These are phyloP conservation scores for Danio choprae DNA, from an alignment of 2,797 vertebrate genomes.

Conservation along the genomic window DNA sequence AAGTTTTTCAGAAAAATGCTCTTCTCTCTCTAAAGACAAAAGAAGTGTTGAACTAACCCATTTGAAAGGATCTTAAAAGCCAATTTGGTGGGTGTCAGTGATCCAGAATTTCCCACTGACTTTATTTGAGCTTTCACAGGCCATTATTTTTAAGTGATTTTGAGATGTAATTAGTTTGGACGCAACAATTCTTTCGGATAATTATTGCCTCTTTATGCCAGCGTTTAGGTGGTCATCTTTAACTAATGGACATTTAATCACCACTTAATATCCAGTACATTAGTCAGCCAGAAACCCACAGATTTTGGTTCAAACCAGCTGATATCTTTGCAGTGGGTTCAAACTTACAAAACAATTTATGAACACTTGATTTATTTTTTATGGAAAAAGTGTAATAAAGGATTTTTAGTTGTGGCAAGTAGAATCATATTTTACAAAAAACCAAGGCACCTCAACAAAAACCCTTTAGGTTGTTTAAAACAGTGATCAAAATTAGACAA, in stretches of 20 bases:
- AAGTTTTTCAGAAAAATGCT: constrained; percentile 51
- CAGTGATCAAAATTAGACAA: no score
- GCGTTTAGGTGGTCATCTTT: constrained; percentile 35
- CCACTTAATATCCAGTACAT: constrained; percentile 24
- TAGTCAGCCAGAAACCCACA: neutral
- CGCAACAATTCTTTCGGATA: constrained; percentile 5
- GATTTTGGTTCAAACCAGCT: neutral
- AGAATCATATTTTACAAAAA: no score
- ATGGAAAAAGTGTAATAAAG: no score
- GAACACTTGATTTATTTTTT: neutral
- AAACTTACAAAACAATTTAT: no score
- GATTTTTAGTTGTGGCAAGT: no score
- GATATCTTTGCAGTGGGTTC: neutral
- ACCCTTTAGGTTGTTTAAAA: no score
- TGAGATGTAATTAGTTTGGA: constrained; percentile 39
- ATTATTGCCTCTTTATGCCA: constrained; percentile 26
- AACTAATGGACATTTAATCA: constrained; percentile 44
- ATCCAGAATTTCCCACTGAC: constrained; percentile 20
- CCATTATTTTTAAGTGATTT: constrained; percentile 51
- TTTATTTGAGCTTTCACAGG: constrained; percentile 25
- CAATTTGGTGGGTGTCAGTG: constrained; percentile 37
- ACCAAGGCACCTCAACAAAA: no score
- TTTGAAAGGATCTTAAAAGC: constrained; percentile 41
- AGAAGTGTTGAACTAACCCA: constrained; percentile 48
- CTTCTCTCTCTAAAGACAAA: constrained; percentile 48